phyloP scores from a whole-genome alignment of 2,888 invertebrate species.

The Melanostoma scalare region DNA sequence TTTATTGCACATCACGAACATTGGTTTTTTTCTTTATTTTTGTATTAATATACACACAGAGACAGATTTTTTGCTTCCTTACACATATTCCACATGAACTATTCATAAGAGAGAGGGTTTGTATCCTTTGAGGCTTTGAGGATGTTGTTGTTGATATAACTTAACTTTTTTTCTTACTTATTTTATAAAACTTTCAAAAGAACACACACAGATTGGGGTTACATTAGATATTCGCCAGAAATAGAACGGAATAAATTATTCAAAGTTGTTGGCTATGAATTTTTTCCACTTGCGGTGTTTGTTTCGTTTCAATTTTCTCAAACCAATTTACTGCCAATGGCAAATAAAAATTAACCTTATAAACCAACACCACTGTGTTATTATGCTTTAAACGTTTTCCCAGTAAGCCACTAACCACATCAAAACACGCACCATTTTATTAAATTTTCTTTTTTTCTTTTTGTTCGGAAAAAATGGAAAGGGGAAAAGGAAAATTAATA shows the following conservation, averaged over 20 bases:
- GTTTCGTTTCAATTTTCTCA: slow-evolving; percentile 1
- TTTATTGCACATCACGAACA: slow-evolving; percentile 37
- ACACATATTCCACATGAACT: slow-evolving; percentile 27
- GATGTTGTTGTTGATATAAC: slow-evolving; percentile 16
- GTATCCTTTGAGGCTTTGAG: slow-evolving; percentile 19
- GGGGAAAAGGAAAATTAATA: slow-evolving; percentile 31
- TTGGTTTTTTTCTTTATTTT: slow-evolving; percentile 1
- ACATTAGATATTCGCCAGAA: slow-evolving; percentile 28
- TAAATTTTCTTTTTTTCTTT: slow-evolving; percentile 3
- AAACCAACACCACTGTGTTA: slow-evolving; percentile 36
- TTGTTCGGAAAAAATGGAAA: slow-evolving; percentile 17
- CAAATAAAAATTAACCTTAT: background rate
- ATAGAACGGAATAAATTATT: slow-evolving; percentile 35
- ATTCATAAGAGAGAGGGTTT: slow-evolving; percentile 39
- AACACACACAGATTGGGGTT: slow-evolving; percentile 7
- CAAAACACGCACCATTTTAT: slow-evolving; percentile 53
- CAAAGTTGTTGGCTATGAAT: slow-evolving; percentile 26
- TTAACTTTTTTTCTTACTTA: no score
- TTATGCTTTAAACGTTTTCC: slow-evolving; percentile 55
- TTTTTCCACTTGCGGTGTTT: slow-evolving; percentile 1
- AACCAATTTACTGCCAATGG: slow-evolving; percentile 4
- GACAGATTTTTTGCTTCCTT: background rate
- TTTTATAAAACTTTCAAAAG: slow-evolving; percentile 22
- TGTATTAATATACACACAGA: slow-evolving; percentile 8
- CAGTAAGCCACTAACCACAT: slow-evolving; percentile 42